A percentile compares a stretch with the other conserved stretches of the same genome.
Evolutionary conservation across 2,888 invertebrate genomes (phyloP).

Genomic region (Argyresthia albistria): DNA sequence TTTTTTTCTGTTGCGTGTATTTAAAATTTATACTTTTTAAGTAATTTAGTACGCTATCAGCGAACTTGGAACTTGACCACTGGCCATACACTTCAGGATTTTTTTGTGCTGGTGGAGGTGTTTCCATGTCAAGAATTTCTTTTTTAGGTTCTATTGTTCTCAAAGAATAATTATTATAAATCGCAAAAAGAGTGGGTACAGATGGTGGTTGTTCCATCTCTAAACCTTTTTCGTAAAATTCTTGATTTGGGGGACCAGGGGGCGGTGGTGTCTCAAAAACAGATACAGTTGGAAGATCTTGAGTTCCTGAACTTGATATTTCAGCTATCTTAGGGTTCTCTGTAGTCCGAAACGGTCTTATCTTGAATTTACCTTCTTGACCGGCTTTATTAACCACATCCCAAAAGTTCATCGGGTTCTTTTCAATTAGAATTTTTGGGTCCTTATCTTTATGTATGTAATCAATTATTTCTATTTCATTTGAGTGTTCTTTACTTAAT

Average conservation of each 20-base stretch:
- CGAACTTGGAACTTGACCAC: constrained; percentile 52
- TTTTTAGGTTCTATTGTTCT: background rate
- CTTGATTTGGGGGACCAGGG: constrained; percentile 12
- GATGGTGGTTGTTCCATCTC: constrained; percentile 13
- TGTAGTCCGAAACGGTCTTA: constrained; percentile 8
- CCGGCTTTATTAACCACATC: constrained; percentile 24
- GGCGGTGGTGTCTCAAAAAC: constrained; percentile 48
- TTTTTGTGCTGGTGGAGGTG: constrained; percentile 32
- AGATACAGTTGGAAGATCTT: constrained; percentile 23
- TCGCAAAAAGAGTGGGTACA: too few relatives aligned
- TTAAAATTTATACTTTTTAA: constrained; percentile 43
- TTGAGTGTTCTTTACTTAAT: background rate
- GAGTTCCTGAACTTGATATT: constrained; percentile 16
- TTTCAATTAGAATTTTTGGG: background rate
- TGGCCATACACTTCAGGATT: constrained; percentile 43
- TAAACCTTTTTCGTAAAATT: constrained; percentile 17
- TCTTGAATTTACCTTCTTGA: constrained; percentile 21
- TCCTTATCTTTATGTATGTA: constrained; percentile 22
- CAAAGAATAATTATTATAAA: too few relatives aligned
- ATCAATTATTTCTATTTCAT: constrained; percentile 19
- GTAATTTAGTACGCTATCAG: constrained; percentile 48
- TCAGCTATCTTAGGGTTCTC: constrained; percentile 8
- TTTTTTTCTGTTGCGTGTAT: constrained; percentile 27
- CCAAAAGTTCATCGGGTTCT: constrained; percentile 19
- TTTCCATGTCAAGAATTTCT: constrained; percentile 24